Evolutionary conservation across 2,113 vertebrate species (phyloP), one percentile per base, ranked within the genome.

Genomic region (Callipepla squamata): DNA sequence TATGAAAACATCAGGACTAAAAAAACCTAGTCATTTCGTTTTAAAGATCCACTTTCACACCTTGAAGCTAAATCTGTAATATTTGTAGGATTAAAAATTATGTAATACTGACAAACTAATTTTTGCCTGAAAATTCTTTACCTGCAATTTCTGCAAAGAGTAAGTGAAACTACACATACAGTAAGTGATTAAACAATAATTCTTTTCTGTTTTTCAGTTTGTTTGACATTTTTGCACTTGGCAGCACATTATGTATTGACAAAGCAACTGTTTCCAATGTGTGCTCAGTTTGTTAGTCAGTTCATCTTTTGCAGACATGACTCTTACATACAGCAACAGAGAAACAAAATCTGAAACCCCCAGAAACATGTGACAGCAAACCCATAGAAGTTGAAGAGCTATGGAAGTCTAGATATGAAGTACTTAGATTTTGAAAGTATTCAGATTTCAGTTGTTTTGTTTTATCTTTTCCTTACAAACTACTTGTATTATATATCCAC

Each of bases 271-370:
- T 90, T 91, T 95, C 68, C 82, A 80, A 47, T 53, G 89, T 17
- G 67, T 16, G 28, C n/a, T 82, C 58, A 58, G 32, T 85, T 92
- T 95, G 70, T 85, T 92, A 95, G 79, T 90, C 82, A 95, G 74
- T 93, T 93, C 82, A 42, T 91, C 55, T 88, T 79, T 80, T 95
- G 34, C 65, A 95, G 79, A 50, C 72, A 74, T n/a, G n/a, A 30
- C 51, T 74, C 63, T 90, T 85, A 38, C 19, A 22, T 59, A 82
- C 8, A 80, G 87, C 30, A 93, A 75, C 48, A 80, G 40, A 83
- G 17, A 80, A 96, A 9, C 2, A 83, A 89, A 80, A 85, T 73
- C 26, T 65, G 53, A 85, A 87, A 82, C 48, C 2, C 7, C 26
- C 58, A 70, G 45, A 65, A 87, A 85, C 20, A 36, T 30, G 26